These are phyloP conservation scores for Yoshiicerus persimilis DNA, from an alignment of 1,140 invertebrate genomes.

Conservation along the genomic window DNA sequence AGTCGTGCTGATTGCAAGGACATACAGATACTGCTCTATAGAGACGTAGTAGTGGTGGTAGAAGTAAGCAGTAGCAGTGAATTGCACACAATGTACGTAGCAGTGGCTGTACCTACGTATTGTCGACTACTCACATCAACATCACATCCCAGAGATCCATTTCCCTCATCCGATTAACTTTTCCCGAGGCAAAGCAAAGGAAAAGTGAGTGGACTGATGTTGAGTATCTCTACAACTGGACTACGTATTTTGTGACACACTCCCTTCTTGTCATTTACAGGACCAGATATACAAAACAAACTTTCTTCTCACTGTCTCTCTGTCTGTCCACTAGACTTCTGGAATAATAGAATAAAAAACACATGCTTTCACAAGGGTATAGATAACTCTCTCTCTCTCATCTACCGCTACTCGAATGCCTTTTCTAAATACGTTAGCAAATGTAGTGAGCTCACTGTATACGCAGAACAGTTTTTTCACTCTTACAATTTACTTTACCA, in stretches of 20 bases:
- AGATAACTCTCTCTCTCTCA: no score
- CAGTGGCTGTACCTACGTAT: no score
- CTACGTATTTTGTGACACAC: background rate
- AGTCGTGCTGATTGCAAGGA: background rate
- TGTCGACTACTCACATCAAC: background rate
- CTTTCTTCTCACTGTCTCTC: background rate
- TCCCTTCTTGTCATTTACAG: constrained; percentile 14
- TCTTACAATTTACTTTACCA: no score
- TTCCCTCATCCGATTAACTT: constrained; percentile 48
- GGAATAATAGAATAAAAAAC: background rate
- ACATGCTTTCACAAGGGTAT: no score
- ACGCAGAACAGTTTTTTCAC: no score
- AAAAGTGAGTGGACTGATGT: constrained; percentile 5
- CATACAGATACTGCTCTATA: background rate
- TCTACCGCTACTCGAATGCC: no score
- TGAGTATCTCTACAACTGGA: background rate
- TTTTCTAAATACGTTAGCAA: no score
- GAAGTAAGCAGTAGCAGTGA: no score
- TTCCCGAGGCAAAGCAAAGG: constrained; percentile 31
- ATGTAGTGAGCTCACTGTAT: no score
- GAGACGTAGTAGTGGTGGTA: background rate
- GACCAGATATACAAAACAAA: background rate
- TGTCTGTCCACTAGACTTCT: background rate
- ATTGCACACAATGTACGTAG: no score
- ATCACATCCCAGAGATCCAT: constrained; percentile 32